Conservation (phyloP, 2,888 invertebrate species). For the Cerceris rybyensis region DNA sequence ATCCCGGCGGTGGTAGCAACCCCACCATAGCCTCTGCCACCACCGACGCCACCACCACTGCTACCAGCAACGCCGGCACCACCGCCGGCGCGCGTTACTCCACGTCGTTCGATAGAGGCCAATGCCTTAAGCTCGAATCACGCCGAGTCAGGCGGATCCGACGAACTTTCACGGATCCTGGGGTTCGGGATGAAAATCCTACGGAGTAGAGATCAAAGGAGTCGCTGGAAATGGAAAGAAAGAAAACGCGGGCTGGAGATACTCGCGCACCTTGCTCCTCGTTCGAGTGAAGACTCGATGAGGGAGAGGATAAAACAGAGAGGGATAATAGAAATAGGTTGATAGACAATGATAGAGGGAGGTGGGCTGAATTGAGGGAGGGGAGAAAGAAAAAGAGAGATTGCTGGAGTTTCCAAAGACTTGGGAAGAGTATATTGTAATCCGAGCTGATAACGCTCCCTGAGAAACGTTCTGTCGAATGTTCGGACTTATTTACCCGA, state of each 20-base stretch:
- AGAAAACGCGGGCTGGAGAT: slow-evolving; percentile 17
- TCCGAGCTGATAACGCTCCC: slow-evolving; percentile 42
- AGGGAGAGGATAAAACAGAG: no score
- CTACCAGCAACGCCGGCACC: slow-evolving; percentile 14
- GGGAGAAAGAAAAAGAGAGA: neutral
- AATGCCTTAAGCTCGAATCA: slow-evolving; percentile 68
- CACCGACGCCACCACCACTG: slow-evolving; percentile 17
- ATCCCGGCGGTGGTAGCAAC: slow-evolving; percentile 26
- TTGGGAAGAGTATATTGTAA: slow-evolving; percentile 37
- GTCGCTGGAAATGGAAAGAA: slow-evolving; percentile 39
- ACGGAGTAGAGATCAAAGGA: slow-evolving; percentile 59
- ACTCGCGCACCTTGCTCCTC: slow-evolving; percentile 10
- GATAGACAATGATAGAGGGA: no score
- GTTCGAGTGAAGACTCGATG: no score
- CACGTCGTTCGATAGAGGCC: slow-evolving; percentile 65
- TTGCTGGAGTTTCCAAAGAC: slow-evolving; percentile 24
- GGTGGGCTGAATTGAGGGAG: no score
- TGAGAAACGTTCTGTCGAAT: slow-evolving; percentile 13
- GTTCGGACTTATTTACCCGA: slow-evolving; percentile 38
- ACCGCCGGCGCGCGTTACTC: slow-evolving; percentile 33
- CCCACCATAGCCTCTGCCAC: slow-evolving; percentile 6
- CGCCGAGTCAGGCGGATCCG: slow-evolving; percentile 61
- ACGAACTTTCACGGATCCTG: slow-evolving; percentile 56
- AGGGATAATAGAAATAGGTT: no score
- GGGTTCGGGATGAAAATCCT: slow-evolving; percentile 49